Evolutionary conservation across 1,140 invertebrate genomes (phyloP).

Genomic region (Andrena cerasifolii): DNA sequence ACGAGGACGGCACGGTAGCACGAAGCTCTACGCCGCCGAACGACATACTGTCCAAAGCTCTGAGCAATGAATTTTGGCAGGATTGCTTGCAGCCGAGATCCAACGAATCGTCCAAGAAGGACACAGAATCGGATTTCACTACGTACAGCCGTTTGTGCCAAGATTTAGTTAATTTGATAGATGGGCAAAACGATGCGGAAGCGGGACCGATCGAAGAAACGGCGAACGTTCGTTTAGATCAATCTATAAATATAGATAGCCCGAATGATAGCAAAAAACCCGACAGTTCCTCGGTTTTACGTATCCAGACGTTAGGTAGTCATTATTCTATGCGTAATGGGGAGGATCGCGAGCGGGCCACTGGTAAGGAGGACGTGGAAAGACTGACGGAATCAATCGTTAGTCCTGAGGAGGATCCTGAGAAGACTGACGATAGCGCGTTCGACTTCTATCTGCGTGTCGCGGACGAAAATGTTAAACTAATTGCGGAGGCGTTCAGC

Average conservation of each 20-base stretch:
- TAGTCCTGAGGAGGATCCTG: conserved; percentile 5
- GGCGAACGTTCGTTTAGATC: neutral
- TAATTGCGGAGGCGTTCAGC: conserved; percentile 63
- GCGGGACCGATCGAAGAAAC: neutral
- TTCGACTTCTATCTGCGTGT: conserved; percentile 64
- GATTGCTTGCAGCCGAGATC: conserved; percentile 41
- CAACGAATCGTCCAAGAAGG: conserved; percentile 2
- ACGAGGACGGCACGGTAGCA: neutral
- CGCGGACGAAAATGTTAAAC: conserved; percentile 63
- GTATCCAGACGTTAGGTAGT: conserved; percentile 20
- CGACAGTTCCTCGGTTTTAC: conserved; percentile 12
- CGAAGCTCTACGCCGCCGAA: neutral
- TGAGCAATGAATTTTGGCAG: conserved; percentile 49
- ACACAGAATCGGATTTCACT: conserved; percentile 56
- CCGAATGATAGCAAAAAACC: neutral
- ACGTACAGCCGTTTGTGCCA: conserved; percentile 62
- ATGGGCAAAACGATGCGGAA: conserved; percentile 27
- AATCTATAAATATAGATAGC: neutral
- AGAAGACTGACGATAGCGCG: conserved; percentile 28
- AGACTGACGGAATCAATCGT: neutral
- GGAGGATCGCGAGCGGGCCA: neutral
- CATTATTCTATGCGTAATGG: conserved; percentile 1
- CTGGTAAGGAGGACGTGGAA: neutral
- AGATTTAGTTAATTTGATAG: conserved; percentile 63
- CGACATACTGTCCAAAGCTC: conserved; percentile 1